Evolutionary conservation across 2,888 invertebrate species (phyloP).

Genomic region (Pasiphila rectangulata): DNA sequence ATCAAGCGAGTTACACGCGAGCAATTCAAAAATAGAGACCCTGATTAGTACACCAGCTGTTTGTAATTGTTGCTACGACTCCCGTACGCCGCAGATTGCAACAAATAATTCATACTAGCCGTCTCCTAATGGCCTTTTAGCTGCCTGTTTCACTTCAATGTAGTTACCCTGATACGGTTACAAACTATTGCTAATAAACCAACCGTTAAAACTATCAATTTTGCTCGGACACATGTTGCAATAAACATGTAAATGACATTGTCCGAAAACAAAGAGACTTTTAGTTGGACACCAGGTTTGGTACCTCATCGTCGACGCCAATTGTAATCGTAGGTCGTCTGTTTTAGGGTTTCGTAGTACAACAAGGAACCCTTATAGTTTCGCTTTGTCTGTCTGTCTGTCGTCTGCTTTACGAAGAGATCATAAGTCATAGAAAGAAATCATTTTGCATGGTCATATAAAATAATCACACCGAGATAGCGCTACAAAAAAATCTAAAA

Average conservation of each 20-base stretch:
- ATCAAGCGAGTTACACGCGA: no score
- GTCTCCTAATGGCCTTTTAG: conserved; percentile 76
- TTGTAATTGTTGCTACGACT: conserved; percentile 9
- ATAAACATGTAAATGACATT: conserved; percentile 17
- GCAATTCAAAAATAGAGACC: no score
- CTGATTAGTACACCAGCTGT: neutral
- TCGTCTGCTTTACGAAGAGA: no score
- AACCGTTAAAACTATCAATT: conserved; percentile 58
- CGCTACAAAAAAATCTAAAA: no score
- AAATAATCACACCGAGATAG: no score
- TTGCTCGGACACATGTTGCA: conserved; percentile 17
- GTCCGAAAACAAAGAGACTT: conserved; percentile 13
- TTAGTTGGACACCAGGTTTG: neutral
- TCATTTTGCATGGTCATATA: no score
- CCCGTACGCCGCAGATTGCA: conserved; percentile 33
- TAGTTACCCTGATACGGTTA: conserved; percentile 61
- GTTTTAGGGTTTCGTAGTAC: no score
- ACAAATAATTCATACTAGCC: conserved; percentile 76
- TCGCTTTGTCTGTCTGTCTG: no score
- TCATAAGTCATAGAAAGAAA: no score
- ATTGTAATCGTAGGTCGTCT: neutral
- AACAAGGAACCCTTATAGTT: no score
- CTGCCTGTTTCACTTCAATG: conserved; percentile 69
- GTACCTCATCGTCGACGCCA: neutral
- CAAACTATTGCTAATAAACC: conserved; percentile 62